Conservation (phyloP, 2,797 vertebrate genomes). For the Acanthurus leucopareius region DNA sequence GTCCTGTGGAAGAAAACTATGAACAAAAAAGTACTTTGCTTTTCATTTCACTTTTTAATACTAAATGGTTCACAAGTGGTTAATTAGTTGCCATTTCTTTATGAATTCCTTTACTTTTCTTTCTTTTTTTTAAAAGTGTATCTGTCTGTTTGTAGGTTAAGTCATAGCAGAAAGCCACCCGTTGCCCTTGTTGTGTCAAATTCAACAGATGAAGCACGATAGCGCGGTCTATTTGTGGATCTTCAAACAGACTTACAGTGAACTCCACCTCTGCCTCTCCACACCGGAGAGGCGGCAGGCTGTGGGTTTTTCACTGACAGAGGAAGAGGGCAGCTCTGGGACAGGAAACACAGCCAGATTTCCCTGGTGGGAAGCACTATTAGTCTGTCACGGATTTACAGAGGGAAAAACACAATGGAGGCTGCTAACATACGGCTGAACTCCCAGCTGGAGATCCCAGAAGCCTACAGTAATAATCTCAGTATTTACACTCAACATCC, state of each 20-base stretch:
- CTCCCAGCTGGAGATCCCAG: slow-evolving; percentile 31
- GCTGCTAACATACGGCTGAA: slow-evolving; percentile 51
- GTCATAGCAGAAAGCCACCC: slow-evolving; percentile 25
- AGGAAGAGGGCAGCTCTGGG: slow-evolving; percentile 76
- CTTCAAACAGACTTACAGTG: slow-evolving; percentile 56
- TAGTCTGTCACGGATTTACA: slow-evolving; percentile 69
- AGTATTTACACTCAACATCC: slow-evolving; percentile 34
- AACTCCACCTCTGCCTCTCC: slow-evolving; percentile 56
- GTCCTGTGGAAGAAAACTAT: background rate
- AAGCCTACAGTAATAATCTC: slow-evolving; percentile 32
- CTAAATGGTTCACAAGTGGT: background rate
- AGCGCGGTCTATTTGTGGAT: slow-evolving; percentile 53
- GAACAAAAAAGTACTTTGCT: background rate
- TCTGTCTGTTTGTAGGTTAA: slow-evolving; percentile 18
- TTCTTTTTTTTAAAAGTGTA: background rate
- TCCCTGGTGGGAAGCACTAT: slow-evolving; percentile 72
- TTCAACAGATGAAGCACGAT: slow-evolving; percentile 44
- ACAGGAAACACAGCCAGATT: slow-evolving; percentile 76
- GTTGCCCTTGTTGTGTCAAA: slow-evolving; percentile 35
- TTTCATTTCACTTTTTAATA: slow-evolving; percentile 11
- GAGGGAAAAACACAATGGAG: slow-evolving; percentile 68
- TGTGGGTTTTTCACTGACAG: slow-evolving; percentile 63
- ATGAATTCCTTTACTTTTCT: background rate
- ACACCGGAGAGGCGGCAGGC: slow-evolving; percentile 47
- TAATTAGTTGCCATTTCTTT: slow-evolving; percentile 33